Base-by-base conservation (phyloP, 1,140 invertebrate species). In the Druon quercuslanigerum region DNA sequence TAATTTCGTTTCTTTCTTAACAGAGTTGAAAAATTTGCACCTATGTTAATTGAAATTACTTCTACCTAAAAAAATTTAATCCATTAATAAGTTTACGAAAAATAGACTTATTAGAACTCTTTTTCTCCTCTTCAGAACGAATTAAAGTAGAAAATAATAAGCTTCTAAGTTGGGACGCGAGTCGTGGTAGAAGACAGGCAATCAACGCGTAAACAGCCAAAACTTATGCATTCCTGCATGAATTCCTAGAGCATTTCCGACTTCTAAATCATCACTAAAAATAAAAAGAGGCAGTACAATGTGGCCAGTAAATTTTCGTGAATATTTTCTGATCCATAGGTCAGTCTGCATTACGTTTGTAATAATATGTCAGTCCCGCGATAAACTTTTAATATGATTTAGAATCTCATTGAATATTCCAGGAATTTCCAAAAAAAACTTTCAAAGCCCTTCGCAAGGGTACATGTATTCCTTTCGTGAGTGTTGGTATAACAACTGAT, bases 371-470 rank as follows among this genome's bases (percentile, higher is more conserved):
- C 2, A 19, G 46, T 71, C 70, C 12, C 13, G 25, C 4, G 11
- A 11, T 71, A 71, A 71, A 6, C n/a, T 17, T 33, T 40, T 9
- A 46, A 71, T 71, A 46, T 71, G 19, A 16, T 40, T 3, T 12
- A n/a, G 16, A 0, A 71, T n/a, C n/a, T n/a, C n/a, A n/a, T n/a
- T n/a, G n/a, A n/a, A n/a, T n/a, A n/a, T n/a, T n/a, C n/a, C n/a
- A n/a, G 70, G 50, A 7, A 71, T 71, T 33, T 71, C 20, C 46
- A 71, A 19, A 40, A 71, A 71, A 9, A 40, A 17, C 25, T 71
- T 50, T 71, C 20, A 71, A 71, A 16, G 70, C 12, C 40, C 40
- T 33, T 7, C 70, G 19, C 13, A 71, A 19, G 9, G 70, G 70
- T 8, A 71, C 20, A 25, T 71, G 70, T 16, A 71, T 71, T 50